These are phyloP conservation scores for Sakesphorus luctuosus DNA, from an alignment of 2,113 vertebrate genomes.

Conservation along the genomic window DNA sequence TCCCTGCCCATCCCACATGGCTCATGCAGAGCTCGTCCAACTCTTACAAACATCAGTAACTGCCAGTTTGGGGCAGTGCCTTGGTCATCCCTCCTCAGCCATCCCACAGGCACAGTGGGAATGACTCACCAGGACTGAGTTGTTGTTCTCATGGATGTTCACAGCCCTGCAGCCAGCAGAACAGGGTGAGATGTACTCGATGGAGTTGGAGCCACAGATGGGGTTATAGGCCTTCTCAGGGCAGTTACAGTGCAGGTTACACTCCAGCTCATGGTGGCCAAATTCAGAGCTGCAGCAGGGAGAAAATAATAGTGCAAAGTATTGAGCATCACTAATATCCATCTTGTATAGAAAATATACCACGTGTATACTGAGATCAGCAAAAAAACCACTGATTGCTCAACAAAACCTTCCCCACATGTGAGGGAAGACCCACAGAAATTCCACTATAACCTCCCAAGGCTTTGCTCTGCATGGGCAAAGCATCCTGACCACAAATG, in stretches of 20 bases:
- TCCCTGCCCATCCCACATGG: neutral
- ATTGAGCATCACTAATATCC: rapidly evolving
- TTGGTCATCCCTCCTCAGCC: neutral
- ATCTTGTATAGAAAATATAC: rapidly evolving
- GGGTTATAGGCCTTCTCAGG: constrained; percentile 78
- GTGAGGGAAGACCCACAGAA: neutral
- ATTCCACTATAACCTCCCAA: neutral
- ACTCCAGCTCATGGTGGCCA: neutral
- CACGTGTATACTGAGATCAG: rapidly evolving
- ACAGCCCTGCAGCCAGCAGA: constrained; percentile 76
- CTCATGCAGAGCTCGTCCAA: neutral
- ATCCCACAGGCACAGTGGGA: too few species aligned
- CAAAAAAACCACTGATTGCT: neutral
- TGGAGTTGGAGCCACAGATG: constrained; percentile 76
- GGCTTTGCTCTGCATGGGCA: neutral
- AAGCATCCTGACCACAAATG: neutral
- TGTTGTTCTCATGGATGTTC: rapidly evolving
- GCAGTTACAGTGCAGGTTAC: constrained; percentile 77
- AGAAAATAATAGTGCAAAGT: neutral
- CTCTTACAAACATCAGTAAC: neutral
- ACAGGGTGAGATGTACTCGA: constrained; percentile 86
- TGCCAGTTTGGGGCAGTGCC: neutral
- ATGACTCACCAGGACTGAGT: constrained; percentile 29
- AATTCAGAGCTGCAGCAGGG: neutral
- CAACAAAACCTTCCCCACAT: neutral